A percentile compares a stretch with the other conserved stretches of the same genome.
Evolutionary conservation across 2,888 invertebrate genomes (phyloP).

Genomic region (Lapara coniferarum): DNA sequence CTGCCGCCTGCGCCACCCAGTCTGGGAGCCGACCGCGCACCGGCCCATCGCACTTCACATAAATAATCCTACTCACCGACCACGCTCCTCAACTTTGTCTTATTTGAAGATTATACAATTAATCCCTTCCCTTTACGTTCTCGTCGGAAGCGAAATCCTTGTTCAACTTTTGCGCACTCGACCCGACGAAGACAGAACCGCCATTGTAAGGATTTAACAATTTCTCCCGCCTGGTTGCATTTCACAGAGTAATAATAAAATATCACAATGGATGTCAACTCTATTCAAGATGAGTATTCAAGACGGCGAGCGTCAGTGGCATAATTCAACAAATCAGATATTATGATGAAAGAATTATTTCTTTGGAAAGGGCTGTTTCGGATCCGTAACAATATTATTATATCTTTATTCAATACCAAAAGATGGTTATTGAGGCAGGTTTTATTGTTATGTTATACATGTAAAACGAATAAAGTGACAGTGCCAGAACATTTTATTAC

Average conservation of each 20-base stretch:
- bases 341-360: constrained; percentile 63
- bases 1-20: constrained; percentile 40
- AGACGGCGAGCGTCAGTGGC: constrained; percentile 74
- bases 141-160: constrained; percentile 68
- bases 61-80: constrained; percentile 61
- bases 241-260: constrained; percentile 79
- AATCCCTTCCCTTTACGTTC: constrained; percentile 66
- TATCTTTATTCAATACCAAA: constrained; percentile 44
- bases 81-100: constrained; percentile 63
- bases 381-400: constrained; percentile 54
- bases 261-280: constrained; percentile 81
- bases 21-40: constrained; percentile 35
- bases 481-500: constrained; percentile 6
- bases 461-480: constrained; percentile 21
- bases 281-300: constrained; percentile 79
- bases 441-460: constrained; percentile 40
- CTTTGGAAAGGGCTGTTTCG: constrained; percentile 55
- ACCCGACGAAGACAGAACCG: constrained; percentile 75
- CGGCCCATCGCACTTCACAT: constrained; percentile 48
- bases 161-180: constrained; percentile 77
- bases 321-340: constrained; percentile 73
- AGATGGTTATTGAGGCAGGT: constrained; percentile 41
- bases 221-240: constrained; percentile 78
- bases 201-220: constrained; percentile 80
- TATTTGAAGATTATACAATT: constrained; percentile 69